Evolutionary conservation across 2,888 invertebrate species (phyloP).

Genomic region (Tachina grossa): DNA sequence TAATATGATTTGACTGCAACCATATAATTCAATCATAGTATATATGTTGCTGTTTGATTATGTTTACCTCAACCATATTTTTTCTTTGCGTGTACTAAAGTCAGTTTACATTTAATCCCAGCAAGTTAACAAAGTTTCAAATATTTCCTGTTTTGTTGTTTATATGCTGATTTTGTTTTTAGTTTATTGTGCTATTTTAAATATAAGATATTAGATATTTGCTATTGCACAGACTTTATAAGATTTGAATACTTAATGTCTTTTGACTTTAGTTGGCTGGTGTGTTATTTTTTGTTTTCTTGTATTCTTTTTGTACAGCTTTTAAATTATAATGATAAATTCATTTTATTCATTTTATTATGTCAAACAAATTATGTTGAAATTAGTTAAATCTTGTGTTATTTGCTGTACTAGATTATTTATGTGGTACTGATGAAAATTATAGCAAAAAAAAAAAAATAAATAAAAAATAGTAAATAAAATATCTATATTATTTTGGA

Average conservation of each 20-base stretch:
- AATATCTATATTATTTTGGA: too few relatives aligned
- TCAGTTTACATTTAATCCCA: constrained; percentile 17
- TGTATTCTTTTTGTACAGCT: background rate
- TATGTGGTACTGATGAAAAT: background rate
- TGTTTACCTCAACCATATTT: too few relatives aligned
- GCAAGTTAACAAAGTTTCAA: constrained; percentile 49
- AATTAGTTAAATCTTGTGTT: constrained; percentile 58
- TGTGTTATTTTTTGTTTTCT: constrained; percentile 1
- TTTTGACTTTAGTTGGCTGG: constrained; percentile 58
- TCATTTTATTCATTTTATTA: constrained; percentile 48
- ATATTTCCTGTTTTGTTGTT: constrained; percentile 67
- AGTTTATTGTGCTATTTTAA: constrained; percentile 57
- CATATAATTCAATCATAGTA: too few relatives aligned
- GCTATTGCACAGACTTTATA: constrained; percentile 33
- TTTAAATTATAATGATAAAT: constrained; percentile 42
- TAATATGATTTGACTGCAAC: too few relatives aligned
- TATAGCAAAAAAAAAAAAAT: background rate
- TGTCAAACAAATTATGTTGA: constrained; percentile 60
- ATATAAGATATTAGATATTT: constrained; percentile 46
- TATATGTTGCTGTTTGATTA: too few relatives aligned
- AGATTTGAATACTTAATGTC: constrained; percentile 62
- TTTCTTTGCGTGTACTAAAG: too few relatives aligned
- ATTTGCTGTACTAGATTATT: constrained; percentile 27
- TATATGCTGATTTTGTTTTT: constrained; percentile 23
- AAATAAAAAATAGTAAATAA: too few relatives aligned